phyloP scores from a whole-genome alignment of 1,140 invertebrate species.

The Amphibalanus amphitrite region DNA sequence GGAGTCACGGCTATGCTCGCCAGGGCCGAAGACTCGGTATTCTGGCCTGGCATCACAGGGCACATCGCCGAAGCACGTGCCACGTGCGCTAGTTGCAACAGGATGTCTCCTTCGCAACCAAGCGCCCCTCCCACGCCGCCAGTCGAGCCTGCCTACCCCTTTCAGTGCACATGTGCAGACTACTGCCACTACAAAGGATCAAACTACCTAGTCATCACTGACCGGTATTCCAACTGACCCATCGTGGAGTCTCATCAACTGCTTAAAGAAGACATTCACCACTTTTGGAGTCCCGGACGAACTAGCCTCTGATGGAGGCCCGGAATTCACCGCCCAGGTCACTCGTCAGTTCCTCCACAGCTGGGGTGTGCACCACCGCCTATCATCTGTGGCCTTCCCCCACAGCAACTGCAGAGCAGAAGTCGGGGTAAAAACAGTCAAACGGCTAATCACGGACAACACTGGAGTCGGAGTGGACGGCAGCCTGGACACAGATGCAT shows the following conservation, averaged over 20 bases:
- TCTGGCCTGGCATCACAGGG: not conserved
- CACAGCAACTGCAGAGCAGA: conserved; percentile 9
- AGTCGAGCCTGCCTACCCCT: not conserved
- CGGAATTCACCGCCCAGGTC: not conserved
- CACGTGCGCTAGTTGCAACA: not conserved
- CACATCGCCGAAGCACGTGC: not conserved
- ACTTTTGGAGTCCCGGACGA: not conserved
- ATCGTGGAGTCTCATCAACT: not conserved
- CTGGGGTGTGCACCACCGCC: conserved; percentile 7
- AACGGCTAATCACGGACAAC: conserved; percentile 7
- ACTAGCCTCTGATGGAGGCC: conserved; percentile 7
- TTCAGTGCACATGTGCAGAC: not conserved
- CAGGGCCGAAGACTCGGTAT: not conserved
- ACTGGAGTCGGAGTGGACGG: not conserved
- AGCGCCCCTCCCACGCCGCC: not conserved
- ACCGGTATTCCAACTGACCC: not conserved
- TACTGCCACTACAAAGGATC: not conserved
- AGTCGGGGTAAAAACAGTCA: conserved; percentile 7
- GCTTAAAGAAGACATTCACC: not conserved
- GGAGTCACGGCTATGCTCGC: not conserved
- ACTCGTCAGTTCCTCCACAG: conserved; percentile 8
- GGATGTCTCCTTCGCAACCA: not conserved
- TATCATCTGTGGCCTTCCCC: conserved; percentile 8
- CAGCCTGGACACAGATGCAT: conserved; percentile 1
- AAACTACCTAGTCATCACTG: not conserved